phyloP scores from a whole-genome alignment of 1,140 invertebrate species.

The Colletes latitarsis region DNA sequence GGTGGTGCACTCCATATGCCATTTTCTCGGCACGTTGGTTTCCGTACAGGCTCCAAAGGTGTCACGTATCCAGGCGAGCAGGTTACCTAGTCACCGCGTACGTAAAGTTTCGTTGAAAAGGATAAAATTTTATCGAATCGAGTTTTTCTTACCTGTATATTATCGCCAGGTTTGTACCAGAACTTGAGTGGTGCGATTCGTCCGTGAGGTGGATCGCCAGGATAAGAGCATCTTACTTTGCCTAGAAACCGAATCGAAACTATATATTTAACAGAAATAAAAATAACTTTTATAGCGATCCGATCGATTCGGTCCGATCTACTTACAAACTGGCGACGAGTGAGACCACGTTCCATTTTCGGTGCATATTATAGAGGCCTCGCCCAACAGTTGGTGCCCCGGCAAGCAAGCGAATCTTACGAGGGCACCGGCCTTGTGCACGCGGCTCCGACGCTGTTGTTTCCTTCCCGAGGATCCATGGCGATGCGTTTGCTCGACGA shows the following conservation, averaged over 20 bases:
- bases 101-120: background rate
- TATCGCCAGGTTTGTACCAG: constrained; percentile 88
- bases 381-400: constrained; percentile 88
- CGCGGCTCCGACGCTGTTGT: constrained; percentile 62
- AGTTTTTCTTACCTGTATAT: constrained; percentile 79
- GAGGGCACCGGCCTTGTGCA: constrained; percentile 88
- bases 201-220: constrained; percentile 88
- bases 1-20: constrained; percentile 80
- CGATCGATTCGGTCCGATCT: too few relatives aligned
- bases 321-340: constrained; percentile 89
- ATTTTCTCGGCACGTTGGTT: constrained; percentile 78
- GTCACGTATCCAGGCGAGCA: constrained; percentile 86
- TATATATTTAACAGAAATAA: too few relatives aligned
- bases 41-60: constrained; percentile 76
- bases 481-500: constrained; percentile 81
- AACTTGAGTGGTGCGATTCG: constrained; percentile 88
- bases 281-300: too few relatives aligned
- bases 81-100: constrained; percentile 78
- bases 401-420: constrained; percentile 89
- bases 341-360: constrained; percentile 94
- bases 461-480: constrained; percentile 76
- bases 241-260: constrained; percentile 80
- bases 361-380: constrained; percentile 90
- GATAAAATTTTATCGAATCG: background rate
- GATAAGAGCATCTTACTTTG: constrained; percentile 88